These are phyloP conservation scores for Phylloscopus collybita DNA, from an alignment of 2,797 vertebrate genomes.

Conservation along the genomic window DNA sequence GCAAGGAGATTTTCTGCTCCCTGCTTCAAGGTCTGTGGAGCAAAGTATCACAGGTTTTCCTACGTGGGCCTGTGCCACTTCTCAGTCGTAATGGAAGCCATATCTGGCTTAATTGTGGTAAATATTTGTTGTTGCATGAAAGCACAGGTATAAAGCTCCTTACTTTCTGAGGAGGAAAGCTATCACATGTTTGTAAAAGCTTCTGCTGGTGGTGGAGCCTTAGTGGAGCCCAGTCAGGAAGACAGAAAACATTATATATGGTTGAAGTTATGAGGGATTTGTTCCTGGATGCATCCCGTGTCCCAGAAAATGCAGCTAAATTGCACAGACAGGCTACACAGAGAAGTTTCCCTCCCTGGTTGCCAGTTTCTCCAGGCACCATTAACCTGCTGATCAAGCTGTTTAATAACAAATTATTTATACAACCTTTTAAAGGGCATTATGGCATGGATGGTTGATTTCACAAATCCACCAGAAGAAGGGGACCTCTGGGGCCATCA, in stretches of 20 bases:
- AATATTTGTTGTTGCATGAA: background rate
- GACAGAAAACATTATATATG: accelerated
- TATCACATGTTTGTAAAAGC: background rate
- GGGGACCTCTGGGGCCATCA: background rate
- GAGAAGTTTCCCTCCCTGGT: background rate
- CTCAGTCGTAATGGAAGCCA: background rate
- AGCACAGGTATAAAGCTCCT: background rate
- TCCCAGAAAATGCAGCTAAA: background rate
- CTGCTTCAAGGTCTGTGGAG: background rate
- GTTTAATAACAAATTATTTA: background rate
- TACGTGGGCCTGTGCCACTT: accelerated
- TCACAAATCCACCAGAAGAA: background rate
- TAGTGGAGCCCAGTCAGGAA: background rate
- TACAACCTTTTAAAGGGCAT: background rate
- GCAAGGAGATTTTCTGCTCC: background rate
- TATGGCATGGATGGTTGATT: background rate
- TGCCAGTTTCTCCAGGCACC: background rate
- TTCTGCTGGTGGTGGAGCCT: background rate
- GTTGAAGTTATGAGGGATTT: background rate
- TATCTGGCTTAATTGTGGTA: background rate
- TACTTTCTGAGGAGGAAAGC: background rate
- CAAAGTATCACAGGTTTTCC: background rate
- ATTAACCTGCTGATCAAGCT: background rate
- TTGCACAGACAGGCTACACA: background rate
- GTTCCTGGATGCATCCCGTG: background rate